Evolutionary conservation across 2,113 vertebrate species (phyloP).

Genomic region (Periophthalmodon schlosseri): DNA sequence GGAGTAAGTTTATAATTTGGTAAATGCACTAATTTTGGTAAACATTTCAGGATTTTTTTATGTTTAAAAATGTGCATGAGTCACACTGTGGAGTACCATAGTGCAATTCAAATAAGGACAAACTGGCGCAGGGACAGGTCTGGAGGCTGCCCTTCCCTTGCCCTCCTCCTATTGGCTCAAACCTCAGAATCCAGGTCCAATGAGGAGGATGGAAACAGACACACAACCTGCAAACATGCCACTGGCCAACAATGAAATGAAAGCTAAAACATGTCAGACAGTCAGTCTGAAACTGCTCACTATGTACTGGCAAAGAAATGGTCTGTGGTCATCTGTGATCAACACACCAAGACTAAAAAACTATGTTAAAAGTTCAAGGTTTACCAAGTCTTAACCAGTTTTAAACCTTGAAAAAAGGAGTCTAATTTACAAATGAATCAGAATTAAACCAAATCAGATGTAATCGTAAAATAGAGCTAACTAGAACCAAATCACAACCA

Average conservation of each 20-base stretch:
- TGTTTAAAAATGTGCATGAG: conserved; percentile 5
- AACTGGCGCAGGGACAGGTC: conserved; percentile 14
- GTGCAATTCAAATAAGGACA: not conserved
- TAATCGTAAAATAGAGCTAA: not conserved
- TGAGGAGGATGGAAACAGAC: conserved; percentile 38
- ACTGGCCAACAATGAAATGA: not conserved
- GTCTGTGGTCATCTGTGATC: not conserved
- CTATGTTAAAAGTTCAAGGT: no score
- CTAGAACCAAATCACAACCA: not conserved
- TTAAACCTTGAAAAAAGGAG: no score
- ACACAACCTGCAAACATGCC: conserved; percentile 58
- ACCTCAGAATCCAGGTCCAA: conserved; percentile 35
- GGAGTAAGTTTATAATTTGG: no score
- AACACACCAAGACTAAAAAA: not conserved
- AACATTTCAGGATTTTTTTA: not conserved
- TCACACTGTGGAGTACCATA: not conserved
- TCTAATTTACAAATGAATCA: not conserved
- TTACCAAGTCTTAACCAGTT: no score
- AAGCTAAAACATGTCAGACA: not conserved
- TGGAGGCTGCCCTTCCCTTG: conserved; percentile 28
- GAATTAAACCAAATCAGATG: not conserved
- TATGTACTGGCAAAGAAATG: not conserved
- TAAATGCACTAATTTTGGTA: no score
- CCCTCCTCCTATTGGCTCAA: conserved; percentile 46
- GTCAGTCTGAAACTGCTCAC: not conserved